Conservation (phyloP, 2,888 invertebrate genomes). For the Pollenia labialis region DNA sequence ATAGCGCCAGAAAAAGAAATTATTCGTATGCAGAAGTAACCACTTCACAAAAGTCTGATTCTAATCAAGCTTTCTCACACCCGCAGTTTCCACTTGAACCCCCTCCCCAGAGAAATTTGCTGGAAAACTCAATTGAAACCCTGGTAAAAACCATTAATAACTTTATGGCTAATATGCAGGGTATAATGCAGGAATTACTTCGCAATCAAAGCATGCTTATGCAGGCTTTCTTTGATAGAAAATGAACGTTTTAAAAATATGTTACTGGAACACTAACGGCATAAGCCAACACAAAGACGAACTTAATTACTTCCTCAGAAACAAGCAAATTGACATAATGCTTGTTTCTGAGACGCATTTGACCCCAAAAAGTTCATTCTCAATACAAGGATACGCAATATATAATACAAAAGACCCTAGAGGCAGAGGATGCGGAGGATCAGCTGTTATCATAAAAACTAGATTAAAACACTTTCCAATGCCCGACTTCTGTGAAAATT, state of each 20-base stretch:
- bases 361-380: background rate
- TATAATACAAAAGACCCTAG: too few species aligned
- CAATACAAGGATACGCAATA: too few species aligned
- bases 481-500: too few species aligned
- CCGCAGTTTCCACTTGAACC: background rate
- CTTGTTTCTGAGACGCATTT: slow-evolving; percentile 16
- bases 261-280: slow-evolving; percentile 33
- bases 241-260: slow-evolving; percentile 11
- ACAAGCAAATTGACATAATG: background rate
- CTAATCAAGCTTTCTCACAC: background rate
- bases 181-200: background rate
- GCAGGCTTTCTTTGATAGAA: slow-evolving; percentile 3
- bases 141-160: background rate
- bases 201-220: background rate
- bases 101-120: too few species aligned
- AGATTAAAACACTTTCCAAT: too few species aligned
- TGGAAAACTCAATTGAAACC: background rate
- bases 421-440: too few species aligned
- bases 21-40: too few species aligned
- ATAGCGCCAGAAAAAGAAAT: too few species aligned
- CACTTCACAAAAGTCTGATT: too few species aligned
- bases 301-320: background rate
- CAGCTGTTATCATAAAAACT: too few species aligned
- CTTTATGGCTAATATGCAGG: background rate
- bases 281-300: slow-evolving; percentile 23